A percentile compares a stretch with the other conserved stretches of the same genome.
Conservation (phyloP, 2,797 vertebrate species). For the Ciconia nigra region DNA sequence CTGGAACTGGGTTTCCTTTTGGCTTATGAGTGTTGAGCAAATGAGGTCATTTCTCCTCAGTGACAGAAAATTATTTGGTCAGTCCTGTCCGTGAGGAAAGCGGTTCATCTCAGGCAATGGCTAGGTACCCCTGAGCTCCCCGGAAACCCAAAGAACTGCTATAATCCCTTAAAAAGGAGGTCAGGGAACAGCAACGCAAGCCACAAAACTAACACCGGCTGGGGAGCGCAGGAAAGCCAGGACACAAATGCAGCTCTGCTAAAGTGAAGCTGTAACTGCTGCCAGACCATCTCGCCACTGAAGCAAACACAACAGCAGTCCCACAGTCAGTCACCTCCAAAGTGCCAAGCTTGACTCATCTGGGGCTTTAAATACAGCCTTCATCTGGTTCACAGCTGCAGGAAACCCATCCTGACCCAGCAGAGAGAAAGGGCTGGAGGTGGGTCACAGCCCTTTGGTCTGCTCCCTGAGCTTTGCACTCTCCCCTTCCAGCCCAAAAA, state of each 20-base stretch:
- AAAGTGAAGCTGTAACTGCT: not conserved
- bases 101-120: conserved; percentile 15
- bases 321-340: not conserved
- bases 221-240: not conserved
- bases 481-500: not conserved
- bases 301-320: not conserved
- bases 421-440: not conserved
- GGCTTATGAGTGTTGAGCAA: conserved; percentile 22
- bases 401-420: not conserved
- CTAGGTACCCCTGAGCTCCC: not conserved
- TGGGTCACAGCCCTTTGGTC: not conserved
- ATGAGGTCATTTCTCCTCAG: conserved; percentile 62
- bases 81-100: not conserved
- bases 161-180: not conserved
- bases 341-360: not conserved
- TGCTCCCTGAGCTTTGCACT: not conserved
- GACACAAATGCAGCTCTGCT: not conserved
- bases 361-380: not conserved
- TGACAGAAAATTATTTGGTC: conserved; percentile 39
- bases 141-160: not conserved
- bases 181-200: not conserved
- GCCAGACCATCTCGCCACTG: not conserved
- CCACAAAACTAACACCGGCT: not conserved
- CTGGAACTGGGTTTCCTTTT: conserved; percentile 44
- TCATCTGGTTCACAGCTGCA: not conserved